A percentile compares a stretch with the other conserved stretches of the same genome.
Conservation (phyloP, 2,797 vertebrate species). For the Coranthus polyacanthus region DNA sequence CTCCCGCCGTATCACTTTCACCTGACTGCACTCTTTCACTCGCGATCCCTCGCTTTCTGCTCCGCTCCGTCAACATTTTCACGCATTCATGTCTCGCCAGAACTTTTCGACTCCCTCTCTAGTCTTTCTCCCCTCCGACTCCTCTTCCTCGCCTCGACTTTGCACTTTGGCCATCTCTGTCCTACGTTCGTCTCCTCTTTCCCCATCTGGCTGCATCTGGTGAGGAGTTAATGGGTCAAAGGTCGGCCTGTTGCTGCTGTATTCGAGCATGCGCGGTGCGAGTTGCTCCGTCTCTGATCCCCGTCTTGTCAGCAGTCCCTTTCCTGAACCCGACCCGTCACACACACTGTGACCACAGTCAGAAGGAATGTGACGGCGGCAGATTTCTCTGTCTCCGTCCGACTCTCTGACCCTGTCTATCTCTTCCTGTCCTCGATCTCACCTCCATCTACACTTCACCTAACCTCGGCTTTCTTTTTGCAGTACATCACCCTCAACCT, state of each 20-base stretch:
- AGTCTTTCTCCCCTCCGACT: constrained; percentile 22
- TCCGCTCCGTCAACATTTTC: constrained; percentile 49
- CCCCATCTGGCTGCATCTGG: constrained; percentile 15
- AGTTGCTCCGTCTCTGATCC: constrained; percentile 1
- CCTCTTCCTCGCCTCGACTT: not conserved
- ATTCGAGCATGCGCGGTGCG: not conserved
- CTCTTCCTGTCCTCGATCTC: constrained; percentile 60
- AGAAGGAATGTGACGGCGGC: constrained; percentile 58
- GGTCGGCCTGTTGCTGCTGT: constrained; percentile 21
- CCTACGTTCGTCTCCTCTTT: not conserved
- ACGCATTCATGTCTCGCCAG: constrained; percentile 62
- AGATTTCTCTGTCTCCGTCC: constrained; percentile 34
- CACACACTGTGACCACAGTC: constrained; percentile 43
- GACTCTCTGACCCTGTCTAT: constrained; percentile 37
- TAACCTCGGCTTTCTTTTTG: constrained; percentile 1
- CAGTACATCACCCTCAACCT: not conserved
- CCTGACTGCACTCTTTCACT: constrained; percentile 81
- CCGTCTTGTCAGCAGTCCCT: constrained; percentile 25
- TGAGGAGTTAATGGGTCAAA: constrained; percentile 27
- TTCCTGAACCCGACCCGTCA: constrained; percentile 40
- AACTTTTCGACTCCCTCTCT: not conserved
- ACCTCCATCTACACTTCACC: constrained; percentile 28
- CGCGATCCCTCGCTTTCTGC: constrained; percentile 66
- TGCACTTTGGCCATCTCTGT: no score
- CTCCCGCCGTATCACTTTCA: constrained; percentile 76